Base-by-base conservation (phyloP, 2,888 invertebrate species). In the Clunio marinus region DNA sequence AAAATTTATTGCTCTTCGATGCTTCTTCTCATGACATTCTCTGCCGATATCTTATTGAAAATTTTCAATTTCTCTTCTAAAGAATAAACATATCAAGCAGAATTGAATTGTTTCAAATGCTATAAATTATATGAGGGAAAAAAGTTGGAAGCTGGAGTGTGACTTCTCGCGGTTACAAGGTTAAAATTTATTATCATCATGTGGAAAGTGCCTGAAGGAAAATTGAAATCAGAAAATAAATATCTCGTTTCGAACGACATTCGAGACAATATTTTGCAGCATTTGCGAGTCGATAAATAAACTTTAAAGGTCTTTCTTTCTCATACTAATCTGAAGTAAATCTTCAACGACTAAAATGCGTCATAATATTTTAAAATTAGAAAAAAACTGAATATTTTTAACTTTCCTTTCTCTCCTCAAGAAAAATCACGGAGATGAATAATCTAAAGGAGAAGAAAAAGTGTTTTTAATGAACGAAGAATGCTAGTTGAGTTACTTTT, bases 321-420 rank as follows among this genome's bases (percentile, higher is more conserved):
- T 51, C 51, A 51, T 51, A n/a, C n/a, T n/a, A 51, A 51, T 51
- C 51, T 51, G 8, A 51, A 51, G 51, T 51, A 51, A 51, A 51
- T 51, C 51, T 51, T 22, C 8, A 17, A 22, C 51, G 51, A 20
- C 51, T 17, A 25, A 17, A 63, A 45, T 63, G 63, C 41, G 63
- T 63, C 63, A 63, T 63, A 63, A 63, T 45, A 63, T 41, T 63
- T 59, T 46, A 63, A 63, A 63, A 63, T 63, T 63, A 63, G 63
- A 63, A 37, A 37, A 63, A 46, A n/a, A 20, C 10, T 24, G 32
- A 62, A 62, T 62, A 62, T 62, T 63, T 63, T 63, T 63, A 63
- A 63, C 46, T 63, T 57, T 57, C 57, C 4, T 57, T 51, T 22
- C 22, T 51, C 22, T 51, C 51, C 7, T 17, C 22, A 51, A 32